These are phyloP conservation scores for Diarsia mendica DNA, from an alignment of 2,888 invertebrate species.

Conservation along the genomic window DNA sequence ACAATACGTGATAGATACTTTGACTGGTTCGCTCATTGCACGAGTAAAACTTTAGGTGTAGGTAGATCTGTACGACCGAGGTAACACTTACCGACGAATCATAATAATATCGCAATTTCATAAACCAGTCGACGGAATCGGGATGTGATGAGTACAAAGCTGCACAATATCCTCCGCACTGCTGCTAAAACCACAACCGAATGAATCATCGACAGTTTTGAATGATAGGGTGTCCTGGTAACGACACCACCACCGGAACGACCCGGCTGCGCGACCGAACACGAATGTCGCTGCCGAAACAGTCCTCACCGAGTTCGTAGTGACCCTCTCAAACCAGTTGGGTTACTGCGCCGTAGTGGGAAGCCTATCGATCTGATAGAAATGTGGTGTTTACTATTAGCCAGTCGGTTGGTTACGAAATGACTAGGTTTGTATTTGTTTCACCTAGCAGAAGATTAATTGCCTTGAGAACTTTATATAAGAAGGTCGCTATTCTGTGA, in stretches of 20 bases:
- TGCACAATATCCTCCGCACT: constrained; percentile 70
- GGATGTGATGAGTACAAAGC: constrained; percentile 41
- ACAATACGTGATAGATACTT: constrained; percentile 33
- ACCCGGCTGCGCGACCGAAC: constrained; percentile 73
- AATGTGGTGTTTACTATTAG: constrained; percentile 77
- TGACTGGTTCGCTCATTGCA: constrained; percentile 35
- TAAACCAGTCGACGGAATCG: constrained; percentile 71
- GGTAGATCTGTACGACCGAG: constrained; percentile 13
- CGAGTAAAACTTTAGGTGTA: constrained; percentile 23
- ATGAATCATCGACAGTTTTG: constrained; percentile 74
- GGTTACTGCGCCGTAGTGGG: constrained; percentile 85
- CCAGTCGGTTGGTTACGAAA: constrained; percentile 72
- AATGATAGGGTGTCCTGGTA: constrained; percentile 78
- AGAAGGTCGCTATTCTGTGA: constrained; percentile 44
- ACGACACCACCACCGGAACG: constrained; percentile 78
- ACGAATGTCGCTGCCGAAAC: constrained; percentile 68
- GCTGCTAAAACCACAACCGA: constrained; percentile 68
- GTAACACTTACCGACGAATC: constrained; percentile 84
- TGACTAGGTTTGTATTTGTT: constrained; percentile 68
- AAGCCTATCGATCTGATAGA: constrained; percentile 85
- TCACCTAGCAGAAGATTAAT: constrained; percentile 53
- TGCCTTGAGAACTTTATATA: constrained; percentile 40
- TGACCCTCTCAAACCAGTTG: constrained; percentile 73
- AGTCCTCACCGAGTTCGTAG: constrained; percentile 56
- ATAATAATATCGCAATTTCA: constrained; percentile 87